Percentiles rank a stretch among this genome's conserved stretches.
These are phyloP conservation scores for Oscheius onirici DNA, from an alignment of 2,888 invertebrate genomes.

Conservation along the genomic window DNA sequence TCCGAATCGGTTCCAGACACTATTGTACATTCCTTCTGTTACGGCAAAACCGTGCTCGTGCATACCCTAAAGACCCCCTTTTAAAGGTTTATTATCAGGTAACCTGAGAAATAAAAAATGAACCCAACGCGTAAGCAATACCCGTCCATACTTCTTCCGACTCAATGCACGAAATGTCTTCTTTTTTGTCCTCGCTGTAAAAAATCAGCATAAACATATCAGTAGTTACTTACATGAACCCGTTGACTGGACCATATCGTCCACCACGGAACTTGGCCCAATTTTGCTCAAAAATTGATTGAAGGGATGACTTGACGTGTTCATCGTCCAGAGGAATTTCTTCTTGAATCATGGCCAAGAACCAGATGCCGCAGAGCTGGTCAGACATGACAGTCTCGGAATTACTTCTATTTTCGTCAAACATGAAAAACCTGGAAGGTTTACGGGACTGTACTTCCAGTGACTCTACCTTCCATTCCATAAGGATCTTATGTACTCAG, in stretches of 20 bases:
- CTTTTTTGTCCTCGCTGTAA: slow-evolving; percentile 74
- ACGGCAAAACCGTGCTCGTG: slow-evolving; percentile 85
- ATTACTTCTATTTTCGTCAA: slow-evolving; percentile 77
- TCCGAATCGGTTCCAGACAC: slow-evolving; percentile 80
- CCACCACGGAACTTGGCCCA: slow-evolving; percentile 84
- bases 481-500: slow-evolving; percentile 46
- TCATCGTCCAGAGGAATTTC: slow-evolving; percentile 40
- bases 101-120: slow-evolving; percentile 79
- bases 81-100: background rate
- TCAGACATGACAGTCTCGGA: slow-evolving; percentile 88
- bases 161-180: slow-evolving; percentile 81
- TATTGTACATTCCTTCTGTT: slow-evolving; percentile 85
- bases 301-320: slow-evolving; percentile 76
- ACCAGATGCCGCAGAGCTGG: slow-evolving; percentile 91
- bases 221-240: slow-evolving; percentile 76
- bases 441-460: background rate
- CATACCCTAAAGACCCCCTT: slow-evolving; percentile 78
- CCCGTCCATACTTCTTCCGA: slow-evolving; percentile 93
- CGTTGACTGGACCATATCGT: slow-evolving; percentile 88
- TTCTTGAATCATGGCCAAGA: slow-evolving; percentile 74
- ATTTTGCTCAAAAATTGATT: slow-evolving; percentile 84
- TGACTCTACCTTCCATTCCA: slow-evolving; percentile 54
- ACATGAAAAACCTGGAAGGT: slow-evolving; percentile 77
- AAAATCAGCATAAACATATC: background rate
- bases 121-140: slow-evolving; percentile 85